Conservation (phyloP, 2,113 vertebrate species). For the Pteruthius melanotis region DNA sequence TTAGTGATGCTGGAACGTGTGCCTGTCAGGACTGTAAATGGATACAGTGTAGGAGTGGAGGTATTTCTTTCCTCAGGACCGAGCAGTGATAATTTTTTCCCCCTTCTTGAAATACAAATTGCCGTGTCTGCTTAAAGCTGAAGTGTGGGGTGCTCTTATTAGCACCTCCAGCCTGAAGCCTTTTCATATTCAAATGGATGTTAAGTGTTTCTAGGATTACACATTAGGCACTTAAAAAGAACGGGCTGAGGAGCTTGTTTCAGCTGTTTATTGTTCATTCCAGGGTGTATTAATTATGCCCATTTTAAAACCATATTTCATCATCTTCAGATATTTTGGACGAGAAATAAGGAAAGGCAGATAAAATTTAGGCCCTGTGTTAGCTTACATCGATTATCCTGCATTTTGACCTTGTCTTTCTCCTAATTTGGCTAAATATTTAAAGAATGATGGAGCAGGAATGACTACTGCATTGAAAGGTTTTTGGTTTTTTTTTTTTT, state of each 20-base stretch:
- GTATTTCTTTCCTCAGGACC: conserved; percentile 22
- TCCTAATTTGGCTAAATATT: neutral
- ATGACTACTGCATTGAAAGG: neutral
- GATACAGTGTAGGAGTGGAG: conserved; percentile 31
- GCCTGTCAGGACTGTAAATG: conserved; percentile 1
- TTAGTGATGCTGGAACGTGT: conserved; percentile 44
- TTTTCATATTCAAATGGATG: conserved; percentile 72
- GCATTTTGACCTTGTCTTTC: neutral
- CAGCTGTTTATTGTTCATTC: conserved; percentile 31
- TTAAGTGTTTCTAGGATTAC: conserved; percentile 30
- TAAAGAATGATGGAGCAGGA: neutral
- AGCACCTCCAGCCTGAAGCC: conserved; percentile 36
- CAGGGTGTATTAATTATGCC: neutral
- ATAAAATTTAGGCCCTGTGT: neutral
- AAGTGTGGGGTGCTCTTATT: conserved; percentile 34
- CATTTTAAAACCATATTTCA: conserved; percentile 30
- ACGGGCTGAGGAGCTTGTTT: neutral
- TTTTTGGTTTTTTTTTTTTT: neutral
- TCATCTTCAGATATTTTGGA: neutral
- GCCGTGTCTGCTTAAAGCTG: conserved; percentile 8
- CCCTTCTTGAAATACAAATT: conserved; percentile 61
- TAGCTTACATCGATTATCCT: neutral
- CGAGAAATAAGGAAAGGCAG: neutral
- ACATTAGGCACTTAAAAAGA: neutral
- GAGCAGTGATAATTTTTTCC: neutral